Base-by-base conservation (phyloP, 2,888 invertebrate genomes). In the Xestia sexstrigata region DNA sequence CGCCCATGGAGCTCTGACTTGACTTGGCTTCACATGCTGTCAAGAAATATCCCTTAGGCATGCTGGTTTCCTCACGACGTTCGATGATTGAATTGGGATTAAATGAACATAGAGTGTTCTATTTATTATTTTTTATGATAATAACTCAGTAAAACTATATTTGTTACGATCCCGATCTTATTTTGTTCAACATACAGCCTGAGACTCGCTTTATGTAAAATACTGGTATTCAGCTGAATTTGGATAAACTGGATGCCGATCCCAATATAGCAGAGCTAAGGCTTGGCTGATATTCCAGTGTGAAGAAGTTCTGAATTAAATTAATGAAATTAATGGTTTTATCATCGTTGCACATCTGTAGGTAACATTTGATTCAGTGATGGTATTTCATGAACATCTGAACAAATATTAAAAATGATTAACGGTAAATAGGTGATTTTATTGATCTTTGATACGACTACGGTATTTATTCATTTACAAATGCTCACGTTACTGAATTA, bases 351-450 rank as follows among this genome's bases (percentile, higher is more conserved):
- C 8, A n/a, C 13, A 55, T 30, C 1, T 15, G 30, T 70, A n/a
- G n/a, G n/a, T n/a, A n/a, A 73, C 35, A 42, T 73, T 82, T 81
- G 62, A 78, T 70, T 69, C 70, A 15, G 17, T 20, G 5, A 9
- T 15, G 26, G 23, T 70, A 62, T 60, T 60, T 45, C 35, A 26
- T 69, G 0, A 52, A 58, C 81, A 82, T 15, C 83, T 82, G 83
- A 67, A 67, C n/a, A 82, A 82, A 82, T 67, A 73, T 39, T 52
- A 52, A 49, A 1, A 23, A n/a, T 35, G 11, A 58, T 63, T 52
- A 20, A 63, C 8, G 23, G 47, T 26, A 47, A 23, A 35, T 71
- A 45, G 30, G 17, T 11, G 30, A 15, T n/a, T 17, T 42, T 75
- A 45, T 49, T 68, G 39, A 77, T 49, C 8, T 60, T 49, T 68